A percentile compares a stretch with the other conserved stretches of the same genome.
Evolutionary conservation across 2,797 vertebrate genomes (phyloP).

Genomic region (Harpagifer antarcticus): DNA sequence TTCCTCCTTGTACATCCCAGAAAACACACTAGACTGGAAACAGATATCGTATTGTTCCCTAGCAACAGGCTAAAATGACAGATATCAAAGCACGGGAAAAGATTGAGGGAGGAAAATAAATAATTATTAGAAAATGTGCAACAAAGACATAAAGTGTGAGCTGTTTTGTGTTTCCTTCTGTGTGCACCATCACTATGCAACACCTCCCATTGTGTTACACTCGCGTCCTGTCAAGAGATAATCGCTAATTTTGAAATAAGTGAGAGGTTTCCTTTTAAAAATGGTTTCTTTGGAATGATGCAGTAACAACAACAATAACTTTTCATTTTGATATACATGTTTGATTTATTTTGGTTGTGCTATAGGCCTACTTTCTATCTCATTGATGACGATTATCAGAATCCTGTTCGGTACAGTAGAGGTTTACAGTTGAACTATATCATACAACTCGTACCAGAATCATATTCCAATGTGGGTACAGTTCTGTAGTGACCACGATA

Average conservation of each 20-base stretch:
- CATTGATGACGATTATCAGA: neutral
- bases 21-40: slow-evolving; percentile 39
- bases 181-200: neutral
- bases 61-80: slow-evolving; percentile 61
- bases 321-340: neutral
- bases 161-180: no score
- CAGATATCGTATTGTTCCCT: slow-evolving; percentile 59
- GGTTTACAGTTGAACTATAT: no score
- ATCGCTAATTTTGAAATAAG: neutral
- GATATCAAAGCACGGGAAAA: slow-evolving; percentile 35
- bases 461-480: neutral
- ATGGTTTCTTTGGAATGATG: neutral
- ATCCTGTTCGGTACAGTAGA: neutral
- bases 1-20: slow-evolving; percentile 38
- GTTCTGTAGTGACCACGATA: no score
- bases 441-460: neutral
- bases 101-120: slow-evolving; percentile 18
- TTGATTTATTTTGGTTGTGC: neutral
- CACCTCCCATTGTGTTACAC: no score
- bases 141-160: neutral
- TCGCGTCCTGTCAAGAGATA: no score
- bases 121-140: slow-evolving; percentile 15
- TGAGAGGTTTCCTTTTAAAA: neutral
- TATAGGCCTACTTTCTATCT: neutral
- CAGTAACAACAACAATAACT: neutral